Percentiles rank a stretch among this genome's conserved stretches.
These are phyloP conservation scores for Tenrec ecaudatus DNA, from an alignment of 2,113 vertebrate species.

Conservation along the genomic window DNA sequence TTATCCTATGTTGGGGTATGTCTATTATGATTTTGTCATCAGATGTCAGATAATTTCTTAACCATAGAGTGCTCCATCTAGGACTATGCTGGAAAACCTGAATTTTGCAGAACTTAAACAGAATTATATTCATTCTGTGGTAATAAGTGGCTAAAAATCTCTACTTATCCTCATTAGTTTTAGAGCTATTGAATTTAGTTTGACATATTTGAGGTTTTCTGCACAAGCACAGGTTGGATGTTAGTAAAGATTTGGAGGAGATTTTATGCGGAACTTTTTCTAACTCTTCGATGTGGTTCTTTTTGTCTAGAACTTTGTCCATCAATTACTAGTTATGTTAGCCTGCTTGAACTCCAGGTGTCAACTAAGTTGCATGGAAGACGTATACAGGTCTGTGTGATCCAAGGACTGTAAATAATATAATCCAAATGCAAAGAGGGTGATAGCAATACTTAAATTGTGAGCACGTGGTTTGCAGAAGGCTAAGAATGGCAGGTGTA, in stretches of 20 bases:
- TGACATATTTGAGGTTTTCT: not conserved
- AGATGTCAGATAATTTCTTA: not conserved
- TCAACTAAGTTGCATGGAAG: too few relatives aligned
- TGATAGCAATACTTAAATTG: too few relatives aligned
- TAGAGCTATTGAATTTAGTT: not conserved
- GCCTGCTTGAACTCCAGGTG: too few relatives aligned
- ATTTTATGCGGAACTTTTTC: not conserved
- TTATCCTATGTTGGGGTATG: not conserved
- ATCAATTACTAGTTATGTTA: not conserved
- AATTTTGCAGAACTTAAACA: not conserved
- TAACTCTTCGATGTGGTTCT: not conserved
- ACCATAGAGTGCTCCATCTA: not conserved
- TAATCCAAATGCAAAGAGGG: too few relatives aligned
- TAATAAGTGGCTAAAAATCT: not conserved
- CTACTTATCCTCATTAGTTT: not conserved
- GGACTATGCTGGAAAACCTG: not conserved
- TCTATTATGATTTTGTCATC: not conserved
- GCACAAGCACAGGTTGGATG: not conserved
- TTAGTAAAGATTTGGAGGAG: not conserved
- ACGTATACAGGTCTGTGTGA: too few relatives aligned
- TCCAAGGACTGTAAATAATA: too few relatives aligned
- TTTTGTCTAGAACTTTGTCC: not conserved
- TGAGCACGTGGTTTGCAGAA: too few relatives aligned
- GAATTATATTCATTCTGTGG: not conserved
- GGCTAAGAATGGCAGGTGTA: too few relatives aligned